Base-by-base conservation (phyloP, 1,140 invertebrate genomes). In the Adelges cooleyi region DNA sequence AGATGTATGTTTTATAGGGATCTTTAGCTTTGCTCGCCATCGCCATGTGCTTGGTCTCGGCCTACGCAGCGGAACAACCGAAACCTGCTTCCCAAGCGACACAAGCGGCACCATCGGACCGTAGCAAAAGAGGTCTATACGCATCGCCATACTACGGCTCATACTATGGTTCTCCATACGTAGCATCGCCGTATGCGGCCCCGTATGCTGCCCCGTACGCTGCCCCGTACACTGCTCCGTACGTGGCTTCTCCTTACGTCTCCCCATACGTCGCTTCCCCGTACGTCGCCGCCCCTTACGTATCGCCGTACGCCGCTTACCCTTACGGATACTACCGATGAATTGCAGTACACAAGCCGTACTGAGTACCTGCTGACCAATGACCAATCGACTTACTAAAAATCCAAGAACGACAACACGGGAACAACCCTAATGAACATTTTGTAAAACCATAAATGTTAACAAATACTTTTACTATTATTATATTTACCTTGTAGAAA, bases 281-380 rank as follows among this genome's bases (percentile, higher is more conserved):
- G 23, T 59, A 59, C 53, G 53, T 36, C 23, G 38, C 53, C 10
- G n/a, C n/a, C n/a, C 29, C 29, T 33, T 33, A 33, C 11, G 25
- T 62, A 8, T 62, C 56, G 22, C 29, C 56, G 11, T 62, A 62
- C 25, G 56, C 40, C 11, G 38, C 56, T 18, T 62, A 62, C 17
- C 56, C 56, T 10, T 59, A 62, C 23, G 56, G 40, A 9, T 62
- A 62, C 44, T 62, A 62, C 17, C 56, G 40, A 2, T 62, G 25
- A 62, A 13, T 11, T 33, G 11, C n/a, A n/a, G n/a, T n/a, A n/a
- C n/a, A n/a, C n/a, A n/a, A n/a, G n/a, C n/a, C n/a, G n/a, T n/a
- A n/a, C n/a, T n/a, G n/a, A n/a, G n/a, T n/a, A n/a, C n/a, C n/a
- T n/a, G n/a, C n/a, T n/a, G n/a, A n/a, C n/a, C n/a, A n/a, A n/a